Evolutionary conservation across 2,888 invertebrate species (phyloP).

Genomic region (Tetrapedia diversipes): DNA sequence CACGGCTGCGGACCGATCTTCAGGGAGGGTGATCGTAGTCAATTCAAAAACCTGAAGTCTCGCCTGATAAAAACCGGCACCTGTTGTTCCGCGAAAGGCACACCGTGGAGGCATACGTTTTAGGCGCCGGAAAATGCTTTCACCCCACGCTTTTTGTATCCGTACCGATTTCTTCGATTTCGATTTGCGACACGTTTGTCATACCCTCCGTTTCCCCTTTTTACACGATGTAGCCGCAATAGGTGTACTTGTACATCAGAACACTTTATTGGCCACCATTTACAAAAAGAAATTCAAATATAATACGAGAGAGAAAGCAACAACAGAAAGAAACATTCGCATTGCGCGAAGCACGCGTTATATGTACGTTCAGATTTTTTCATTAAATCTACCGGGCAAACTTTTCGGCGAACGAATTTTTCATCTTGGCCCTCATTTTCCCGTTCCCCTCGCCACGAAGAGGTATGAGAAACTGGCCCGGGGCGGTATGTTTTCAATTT

Average conservation of each 20-base stretch:
- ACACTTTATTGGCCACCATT: neutral
- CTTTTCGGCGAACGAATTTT: neutral
- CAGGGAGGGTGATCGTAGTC: conserved; percentile 44
- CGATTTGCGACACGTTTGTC: conserved; percentile 12
- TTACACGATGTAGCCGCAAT: neutral
- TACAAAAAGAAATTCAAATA: neutral
- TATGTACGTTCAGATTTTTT: conserved; percentile 6
- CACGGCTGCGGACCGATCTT: conserved; percentile 37
- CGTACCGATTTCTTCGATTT: conserved; percentile 6
- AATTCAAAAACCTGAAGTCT: conserved; percentile 46
- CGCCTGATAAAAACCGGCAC: conserved; percentile 52
- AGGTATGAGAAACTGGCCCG: too few species aligned
- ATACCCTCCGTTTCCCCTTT: neutral
- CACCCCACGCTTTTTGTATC: neutral
- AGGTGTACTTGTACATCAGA: neutral
- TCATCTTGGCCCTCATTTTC: neutral
- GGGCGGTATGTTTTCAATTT: too few species aligned
- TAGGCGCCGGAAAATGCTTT: conserved; percentile 32
- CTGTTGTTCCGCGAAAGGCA: conserved; percentile 58
- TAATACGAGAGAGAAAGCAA: neutral
- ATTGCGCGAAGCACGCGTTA: neutral
- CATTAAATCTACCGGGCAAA: conserved; percentile 16
- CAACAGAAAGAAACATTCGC: too few species aligned
- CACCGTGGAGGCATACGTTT: conserved; percentile 59
- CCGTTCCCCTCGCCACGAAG: too few species aligned